Base-by-base conservation (phyloP, 1,140 invertebrate species). In the Aphaenogaster ashmeadi region DNA sequence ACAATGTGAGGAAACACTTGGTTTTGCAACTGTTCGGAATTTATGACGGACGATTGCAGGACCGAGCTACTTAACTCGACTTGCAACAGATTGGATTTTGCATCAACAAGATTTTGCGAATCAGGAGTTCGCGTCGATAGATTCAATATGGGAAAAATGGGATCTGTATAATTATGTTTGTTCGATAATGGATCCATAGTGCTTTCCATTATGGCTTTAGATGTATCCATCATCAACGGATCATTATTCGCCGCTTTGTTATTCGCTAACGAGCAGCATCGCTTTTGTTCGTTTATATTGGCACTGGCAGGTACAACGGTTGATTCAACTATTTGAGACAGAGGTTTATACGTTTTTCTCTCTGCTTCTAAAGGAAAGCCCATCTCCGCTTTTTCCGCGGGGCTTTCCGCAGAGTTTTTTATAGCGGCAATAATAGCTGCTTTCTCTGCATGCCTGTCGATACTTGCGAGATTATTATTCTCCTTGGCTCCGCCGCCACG, bases 1-100 rank as follows among this genome's bases (percentile, higher is more conserved):
- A 91, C 9, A 1, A 83, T 84, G 47, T 94, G 91, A 6, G 95
- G 94, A 8, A 95, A 95, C 18, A 93, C 71, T 9, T 93, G 92
- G 80, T 94, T 94, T 36, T 93, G 87, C 11, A 94, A 91, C 13
- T 88, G 69, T 44, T 95, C 89, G 0, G 95, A 95, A 87, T 92
- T 74, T 69, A 94, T 91, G 2, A 94, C 66, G 13, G 92, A 92
- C n/a, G 91, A 74, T 47, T 88, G 92, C 47, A 92, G 52, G 27
- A 86, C 66, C 47, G 92, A 87, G 15, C 81, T 92, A 27, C 79
- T 91, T 33, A 95, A 86, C 36, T 92, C 87, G 15, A 88, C 86
- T 84, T 89, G 88, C 11, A 94, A 56, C 36, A 86, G 72, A 71
- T 64, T 78, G n/a, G 66, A 13, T 44, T 2, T 67, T 47, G 78